Percentiles rank a stretch among this genome's conserved stretches.
These are phyloP conservation scores for Perca schrenkii DNA, from an alignment of 2,113 vertebrate genomes.

Conservation along the genomic window DNA sequence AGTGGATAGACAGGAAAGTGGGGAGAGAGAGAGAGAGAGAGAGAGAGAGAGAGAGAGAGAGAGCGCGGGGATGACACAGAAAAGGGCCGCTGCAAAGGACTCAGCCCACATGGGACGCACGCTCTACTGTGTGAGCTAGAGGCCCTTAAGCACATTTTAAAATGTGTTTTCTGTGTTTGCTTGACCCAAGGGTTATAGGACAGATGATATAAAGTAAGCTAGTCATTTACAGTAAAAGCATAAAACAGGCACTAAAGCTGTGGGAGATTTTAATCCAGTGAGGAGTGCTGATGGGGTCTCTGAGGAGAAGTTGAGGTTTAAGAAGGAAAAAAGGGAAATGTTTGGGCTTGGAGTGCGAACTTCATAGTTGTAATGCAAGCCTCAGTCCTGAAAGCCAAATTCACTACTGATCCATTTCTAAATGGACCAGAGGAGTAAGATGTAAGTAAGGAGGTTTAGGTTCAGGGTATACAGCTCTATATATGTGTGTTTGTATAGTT, in stretches of 20 bases:
- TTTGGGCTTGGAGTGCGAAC: conserved; percentile 29
- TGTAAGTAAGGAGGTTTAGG: conserved; percentile 20
- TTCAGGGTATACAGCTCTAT: not conserved
- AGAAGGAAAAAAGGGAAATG: conserved; percentile 21
- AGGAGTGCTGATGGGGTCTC: conserved; percentile 39
- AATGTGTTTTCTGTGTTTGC: conserved; percentile 21
- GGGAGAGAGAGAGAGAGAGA: too few species aligned
- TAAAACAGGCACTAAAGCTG: conserved; percentile 34
- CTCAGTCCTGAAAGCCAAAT: conserved; percentile 10
- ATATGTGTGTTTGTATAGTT: not conserved
- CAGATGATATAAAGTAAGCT: conserved; percentile 8
- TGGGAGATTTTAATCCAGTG: conserved; percentile 38
- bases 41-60: too few species aligned
- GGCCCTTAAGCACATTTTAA: not conserved
- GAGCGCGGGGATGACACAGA: too few species aligned
- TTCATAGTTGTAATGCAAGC: conserved; percentile 19
- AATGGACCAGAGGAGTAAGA: conserved; percentile 27
- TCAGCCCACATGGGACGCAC: too few species aligned
- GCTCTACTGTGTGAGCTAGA: too few species aligned
- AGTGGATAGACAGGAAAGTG: too few species aligned
- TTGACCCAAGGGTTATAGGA: conserved; percentile 15
- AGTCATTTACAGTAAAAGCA: conserved; percentile 42
- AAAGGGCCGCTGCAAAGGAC: too few species aligned
- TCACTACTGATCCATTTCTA: not conserved
- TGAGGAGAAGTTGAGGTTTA: conserved; percentile 43